These are phyloP conservation scores for Ammodytes marinus DNA, from an alignment of 2,113 vertebrate species.

Conservation along the genomic window DNA sequence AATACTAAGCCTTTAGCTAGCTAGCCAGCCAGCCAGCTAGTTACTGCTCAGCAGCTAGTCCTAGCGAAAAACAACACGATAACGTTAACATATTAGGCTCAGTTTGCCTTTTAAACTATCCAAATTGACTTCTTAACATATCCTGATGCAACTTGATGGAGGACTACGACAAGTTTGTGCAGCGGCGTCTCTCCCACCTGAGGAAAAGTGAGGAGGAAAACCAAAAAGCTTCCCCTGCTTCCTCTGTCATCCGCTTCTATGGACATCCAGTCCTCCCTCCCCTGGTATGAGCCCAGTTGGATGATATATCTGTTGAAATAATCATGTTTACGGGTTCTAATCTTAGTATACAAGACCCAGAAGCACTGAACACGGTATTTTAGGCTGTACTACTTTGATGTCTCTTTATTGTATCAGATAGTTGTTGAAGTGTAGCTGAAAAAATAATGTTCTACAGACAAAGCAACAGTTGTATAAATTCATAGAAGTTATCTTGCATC, in stretches of 20 bases:
- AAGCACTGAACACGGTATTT: neutral
- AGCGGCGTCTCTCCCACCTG: conserved; percentile 47
- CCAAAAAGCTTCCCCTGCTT: conserved; percentile 7
- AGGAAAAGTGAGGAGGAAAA: conserved; percentile 28
- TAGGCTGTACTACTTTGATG: neutral
- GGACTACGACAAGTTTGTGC: conserved; percentile 80
- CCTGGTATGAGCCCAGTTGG: conserved; percentile 59
- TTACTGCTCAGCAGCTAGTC: conserved; percentile 18
- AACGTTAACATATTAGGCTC: neutral
- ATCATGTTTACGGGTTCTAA: neutral
- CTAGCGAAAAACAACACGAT: neutral
- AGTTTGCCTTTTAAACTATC: neutral
- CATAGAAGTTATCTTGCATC: neutral
- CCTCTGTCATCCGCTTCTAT: conserved; percentile 76
- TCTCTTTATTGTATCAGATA: neutral
- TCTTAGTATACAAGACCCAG: neutral
- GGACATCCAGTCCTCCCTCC: conserved; percentile 77
- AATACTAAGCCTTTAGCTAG: conserved; percentile 19
- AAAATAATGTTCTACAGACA: neutral
- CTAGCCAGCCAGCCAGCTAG: conserved; percentile 20
- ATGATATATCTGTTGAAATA: neutral
- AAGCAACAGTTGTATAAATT: neutral
- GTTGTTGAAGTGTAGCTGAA: neutral
- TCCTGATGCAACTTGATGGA: conserved; percentile 74
- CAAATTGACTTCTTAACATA: neutral